Base-by-base conservation (phyloP, 2,888 invertebrate species). In the Venusia cambrica region DNA sequence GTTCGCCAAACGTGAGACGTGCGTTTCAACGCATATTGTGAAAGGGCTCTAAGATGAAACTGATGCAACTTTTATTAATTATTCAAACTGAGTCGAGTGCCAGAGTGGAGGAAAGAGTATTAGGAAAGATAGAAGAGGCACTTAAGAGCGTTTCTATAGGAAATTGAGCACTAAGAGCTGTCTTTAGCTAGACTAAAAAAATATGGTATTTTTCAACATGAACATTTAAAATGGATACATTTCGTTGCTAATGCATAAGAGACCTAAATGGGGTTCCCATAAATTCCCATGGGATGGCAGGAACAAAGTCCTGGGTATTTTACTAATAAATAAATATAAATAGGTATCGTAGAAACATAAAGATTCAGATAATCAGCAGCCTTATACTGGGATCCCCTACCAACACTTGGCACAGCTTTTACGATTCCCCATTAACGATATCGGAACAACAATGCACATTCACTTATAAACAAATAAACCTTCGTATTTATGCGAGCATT, bases 41-140 rank as follows among this genome's bases (percentile, higher is more conserved):
- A n/a, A n/a, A n/a, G n/a, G n/a, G n/a, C n/a, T n/a, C 20, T 29
- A 49, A 52, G 53, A 54, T 56, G 57, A 48, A 51, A 51, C 48
- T 52, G 51, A 53, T 54, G 51, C 46, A 52, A 51, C 46, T 53
- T 52, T 49, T 51, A 60, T 64, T 65, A 61, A 65, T 66, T 59
- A 65, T 62, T 62, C 57, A 55, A 53, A 63, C 54, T 44, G 38
- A 48, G 45, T 28, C 36, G 45, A 52, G 50, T 46, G 18, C 32
- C 38, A 39, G 24, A 35, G 33, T 26, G 30, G 33, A 46, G 45
- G 36, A 52, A 50, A 37, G 18, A 11, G 25, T 38, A 41, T 34
- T 25, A 33, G 12, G 16, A 4, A 19, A 19, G 17, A n/a, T 18
- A 11, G 34, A 31, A 20, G 29, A 10, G n/a, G 27, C 20, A 21